A percentile compares a stretch with the other conserved stretches of the same genome.
Evolutionary conservation across 2,888 invertebrate species (phyloP).

Genomic region (Teinopalpus imperialis): DNA sequence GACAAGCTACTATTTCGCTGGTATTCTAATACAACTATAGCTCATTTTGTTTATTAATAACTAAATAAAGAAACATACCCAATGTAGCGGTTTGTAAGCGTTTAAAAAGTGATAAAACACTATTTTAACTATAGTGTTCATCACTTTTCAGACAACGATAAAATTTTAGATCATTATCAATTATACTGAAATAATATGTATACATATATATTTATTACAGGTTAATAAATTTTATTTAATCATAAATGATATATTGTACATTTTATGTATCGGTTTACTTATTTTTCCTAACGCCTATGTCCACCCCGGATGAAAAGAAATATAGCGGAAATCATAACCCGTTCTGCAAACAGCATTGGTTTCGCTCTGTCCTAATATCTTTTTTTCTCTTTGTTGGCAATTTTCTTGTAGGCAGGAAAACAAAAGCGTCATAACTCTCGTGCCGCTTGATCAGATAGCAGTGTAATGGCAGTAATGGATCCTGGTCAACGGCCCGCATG

Average conservation of each 20-base stretch:
- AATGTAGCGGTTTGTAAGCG: no score
- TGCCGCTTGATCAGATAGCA: constrained; percentile 78
- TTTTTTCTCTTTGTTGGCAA: constrained; percentile 55
- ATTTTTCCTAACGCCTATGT: constrained; percentile 31
- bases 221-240: constrained; percentile 34
- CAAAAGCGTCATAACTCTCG: constrained; percentile 78
- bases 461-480: constrained; percentile 80
- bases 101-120: no score
- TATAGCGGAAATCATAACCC: constrained; percentile 74
- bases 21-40: no score
- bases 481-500: constrained; percentile 83
- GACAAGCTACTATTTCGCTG: no score
- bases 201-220: no score
- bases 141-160: no score
- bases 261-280: constrained; percentile 35
- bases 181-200: no score
- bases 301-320: constrained; percentile 54
- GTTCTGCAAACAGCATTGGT: constrained; percentile 52
- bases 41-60: no score
- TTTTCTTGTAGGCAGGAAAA: constrained; percentile 76
- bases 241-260: constrained; percentile 29
- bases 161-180: no score
- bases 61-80: no score
- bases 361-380: constrained; percentile 53
- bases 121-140: no score